Evolutionary conservation across 2,888 invertebrate species (phyloP), one percentile per base, ranked within the genome.

Genomic region (Euproctis similis): DNA sequence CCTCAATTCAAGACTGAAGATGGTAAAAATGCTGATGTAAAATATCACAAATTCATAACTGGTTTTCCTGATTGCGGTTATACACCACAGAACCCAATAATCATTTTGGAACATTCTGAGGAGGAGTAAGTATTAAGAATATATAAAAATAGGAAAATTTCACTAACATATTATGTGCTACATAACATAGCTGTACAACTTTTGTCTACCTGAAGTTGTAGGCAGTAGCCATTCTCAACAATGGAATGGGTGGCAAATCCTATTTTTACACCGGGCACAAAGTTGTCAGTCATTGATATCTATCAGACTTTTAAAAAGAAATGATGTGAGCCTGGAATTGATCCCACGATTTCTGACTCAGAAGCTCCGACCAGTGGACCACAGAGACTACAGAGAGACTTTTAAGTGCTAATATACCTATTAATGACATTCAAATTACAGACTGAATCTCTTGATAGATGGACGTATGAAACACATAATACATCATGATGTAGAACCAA

Each of bases 391-490:
- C n/a, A n/a, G n/a, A n/a, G n/a, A n/a, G n/a, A n/a, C n/a, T n/a
- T n/a, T n/a, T n/a, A n/a, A n/a, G n/a, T n/a, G n/a, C n/a, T n/a
- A n/a, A n/a, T n/a, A n/a, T n/a, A 23, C 14, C 12, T 6, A 12
- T 9, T 24, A 12, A 13, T n/a, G 8, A 13, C 20, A 25, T 13
- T 17, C 12, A 8, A 13, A 30, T 35, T 35, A 14, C 51, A 88
- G 88, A 67, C 66, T 93, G 26, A 84, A 87, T 30, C 77, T 95
- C 13, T 68, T 94, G 30, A 84, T 88, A 0, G 89, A 88, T 68
- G 94, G 94, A 1, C 86, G 87, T 30, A 68, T 95, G 29, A 81
- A 90, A n/a, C 95, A 95, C 60, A 88, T 90, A 38, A 90, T 89
- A 27, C 86, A 89, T 46, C 87, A 88, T 51, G 67, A 82, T 40